phyloP scores from a whole-genome alignment of 2,797 vertebrate genomes.

The Malurus leucopterus region DNA sequence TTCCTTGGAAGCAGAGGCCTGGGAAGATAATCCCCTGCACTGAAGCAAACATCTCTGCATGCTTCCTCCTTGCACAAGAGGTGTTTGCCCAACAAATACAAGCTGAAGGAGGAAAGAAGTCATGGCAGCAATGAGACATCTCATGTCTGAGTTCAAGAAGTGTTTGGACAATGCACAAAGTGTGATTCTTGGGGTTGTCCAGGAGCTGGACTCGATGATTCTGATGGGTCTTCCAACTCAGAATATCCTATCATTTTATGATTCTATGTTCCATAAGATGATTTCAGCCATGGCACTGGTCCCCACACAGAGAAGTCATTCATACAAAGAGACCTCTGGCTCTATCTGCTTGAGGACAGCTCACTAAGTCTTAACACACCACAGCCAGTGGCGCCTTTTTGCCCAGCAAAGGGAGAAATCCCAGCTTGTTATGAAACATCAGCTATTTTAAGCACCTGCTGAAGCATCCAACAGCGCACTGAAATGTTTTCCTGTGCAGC shows the following conservation, averaged over 20 bases:
- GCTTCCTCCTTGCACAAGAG: neutral
- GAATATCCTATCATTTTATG: neutral
- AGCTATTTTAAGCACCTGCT: conserved; percentile 40
- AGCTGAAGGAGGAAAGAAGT: neutral
- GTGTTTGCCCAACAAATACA: neutral
- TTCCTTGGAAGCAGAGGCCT: neutral
- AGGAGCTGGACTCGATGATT: neutral
- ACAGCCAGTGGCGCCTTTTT: neutral
- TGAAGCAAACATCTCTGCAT: neutral
- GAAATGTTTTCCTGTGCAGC: neutral
- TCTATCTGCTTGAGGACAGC: neutral
- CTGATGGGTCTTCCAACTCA: neutral
- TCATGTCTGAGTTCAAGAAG: neutral
- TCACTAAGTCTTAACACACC: neutral
- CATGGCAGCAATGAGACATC: neutral
- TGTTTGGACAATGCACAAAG: neutral
- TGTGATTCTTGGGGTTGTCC: neutral
- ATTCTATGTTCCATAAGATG: neutral
- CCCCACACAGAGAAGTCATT: neutral
- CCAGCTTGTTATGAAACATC: conserved; percentile 12
- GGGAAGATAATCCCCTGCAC: neutral
- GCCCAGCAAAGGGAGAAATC: conserved; percentile 9
- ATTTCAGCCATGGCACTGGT: neutral
- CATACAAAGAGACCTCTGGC: neutral
- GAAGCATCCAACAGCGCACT: conserved; percentile 3